Conservation (phyloP, 2,888 invertebrate genomes). For the Rhopalosiphum nymphaeae region DNA sequence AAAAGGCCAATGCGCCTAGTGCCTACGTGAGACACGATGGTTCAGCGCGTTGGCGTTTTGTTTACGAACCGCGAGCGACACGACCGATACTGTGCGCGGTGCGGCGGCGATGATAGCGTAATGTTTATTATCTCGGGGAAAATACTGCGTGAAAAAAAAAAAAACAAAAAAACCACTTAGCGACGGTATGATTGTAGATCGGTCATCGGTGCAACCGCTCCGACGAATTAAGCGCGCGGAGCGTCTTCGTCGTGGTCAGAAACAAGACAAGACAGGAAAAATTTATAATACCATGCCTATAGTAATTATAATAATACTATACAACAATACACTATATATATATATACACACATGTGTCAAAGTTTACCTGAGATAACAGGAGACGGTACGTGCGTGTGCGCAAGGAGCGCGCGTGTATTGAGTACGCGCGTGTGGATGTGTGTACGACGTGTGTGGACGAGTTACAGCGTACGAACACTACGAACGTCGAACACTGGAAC, state of each 20-base stretch:
- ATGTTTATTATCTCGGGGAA: neutral
- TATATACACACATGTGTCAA: constrained; percentile 8
- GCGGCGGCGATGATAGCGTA: neutral
- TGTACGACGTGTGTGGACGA: constrained; percentile 1
- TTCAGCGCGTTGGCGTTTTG: constrained; percentile 37
- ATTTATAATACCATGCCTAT: neutral
- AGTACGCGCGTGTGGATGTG: neutral
- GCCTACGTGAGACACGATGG: constrained; percentile 21
- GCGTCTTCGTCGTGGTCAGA: neutral
- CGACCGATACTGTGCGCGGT: neutral
- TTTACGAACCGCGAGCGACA: constrained; percentile 28
- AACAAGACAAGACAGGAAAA: constrained; percentile 41
- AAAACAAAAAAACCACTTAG: neutral
- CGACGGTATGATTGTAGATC: neutral
- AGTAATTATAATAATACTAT: neutral
- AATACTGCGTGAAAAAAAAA: neutral
- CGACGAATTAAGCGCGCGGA: neutral
- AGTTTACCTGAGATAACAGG: constrained; percentile 59
- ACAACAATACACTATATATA: neutral
- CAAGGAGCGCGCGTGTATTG: neutral
- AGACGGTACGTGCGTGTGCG: neutral
- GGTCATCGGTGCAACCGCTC: constrained; percentile 1
- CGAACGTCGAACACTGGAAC: neutral
- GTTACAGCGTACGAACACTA: neutral
- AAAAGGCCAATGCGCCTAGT: neutral